Evolutionary conservation across 1,140 invertebrate genomes (phyloP).

Genomic region (Bombus waltoni): DNA sequence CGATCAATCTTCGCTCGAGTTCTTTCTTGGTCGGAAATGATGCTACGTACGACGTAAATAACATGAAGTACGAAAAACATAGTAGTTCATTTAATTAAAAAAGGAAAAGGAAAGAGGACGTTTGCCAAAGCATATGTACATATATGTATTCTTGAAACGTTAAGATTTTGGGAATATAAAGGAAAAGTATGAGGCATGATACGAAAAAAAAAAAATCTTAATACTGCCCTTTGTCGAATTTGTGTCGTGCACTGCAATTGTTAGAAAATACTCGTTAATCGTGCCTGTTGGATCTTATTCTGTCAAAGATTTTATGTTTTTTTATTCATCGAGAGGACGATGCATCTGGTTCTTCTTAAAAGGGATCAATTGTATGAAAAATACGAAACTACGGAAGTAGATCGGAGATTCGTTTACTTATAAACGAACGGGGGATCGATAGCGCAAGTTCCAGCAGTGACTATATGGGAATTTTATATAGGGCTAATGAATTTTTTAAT

Average conservation of each 20-base stretch:
- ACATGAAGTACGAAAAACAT: background rate
- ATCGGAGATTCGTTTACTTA: background rate
- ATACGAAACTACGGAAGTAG: background rate
- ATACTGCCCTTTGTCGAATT: conserved; percentile 2
- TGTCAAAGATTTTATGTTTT: background rate
- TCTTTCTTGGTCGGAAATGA: background rate
- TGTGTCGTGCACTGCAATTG: background rate
- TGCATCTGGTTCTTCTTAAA: background rate
- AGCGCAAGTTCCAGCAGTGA: background rate
- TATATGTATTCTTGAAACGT: conserved; percentile 34
- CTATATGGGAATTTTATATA: background rate
- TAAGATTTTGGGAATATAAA: background rate
- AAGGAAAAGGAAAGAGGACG: conserved; percentile 24
- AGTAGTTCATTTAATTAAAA: conserved; percentile 10
- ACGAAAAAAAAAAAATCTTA: background rate
- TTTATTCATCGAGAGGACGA: background rate
- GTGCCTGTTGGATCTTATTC: background rate
- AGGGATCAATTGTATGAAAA: background rate
- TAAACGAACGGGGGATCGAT: background rate
- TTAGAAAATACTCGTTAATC: background rate
- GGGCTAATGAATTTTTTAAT: conserved; percentile 20
- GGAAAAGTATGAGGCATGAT: background rate
- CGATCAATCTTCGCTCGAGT: conserved; percentile 8
- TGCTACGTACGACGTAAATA: conserved; percentile 5
- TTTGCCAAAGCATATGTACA: conserved; percentile 50